Base-by-base conservation (phyloP, 1,140 invertebrate species). In the Platorchestia sp. region DNA sequence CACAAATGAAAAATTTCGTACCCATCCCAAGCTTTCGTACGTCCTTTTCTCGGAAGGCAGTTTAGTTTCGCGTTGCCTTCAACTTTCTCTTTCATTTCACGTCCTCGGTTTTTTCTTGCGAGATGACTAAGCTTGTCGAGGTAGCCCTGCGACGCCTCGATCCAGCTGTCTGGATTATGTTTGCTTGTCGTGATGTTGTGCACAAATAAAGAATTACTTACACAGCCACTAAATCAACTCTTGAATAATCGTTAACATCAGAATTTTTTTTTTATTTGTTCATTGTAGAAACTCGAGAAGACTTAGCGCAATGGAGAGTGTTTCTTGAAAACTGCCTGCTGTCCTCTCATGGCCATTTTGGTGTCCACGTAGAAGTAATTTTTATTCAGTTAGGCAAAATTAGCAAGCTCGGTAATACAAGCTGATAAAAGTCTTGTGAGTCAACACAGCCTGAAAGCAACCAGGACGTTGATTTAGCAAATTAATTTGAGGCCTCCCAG, bases 171-270 rank as follows among this genome's bases (percentile, higher is more conserved):
- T 93, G 91, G 91, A 45, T 93, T 93, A 45, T 47, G 45, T 93
- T 47, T 93, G 91, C 19, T 10, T 47, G 45, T 93, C 45, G 43
- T 93, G 91, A 93, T 93, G 91, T 44, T 44, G 45, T 45, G 91
- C 27, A n/a, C 91, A 93, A 93, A 93, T 93, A 93, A 45, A 45
- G 91, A 93, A 93, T 93, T 93, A 93, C 91, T 93, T 45, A 45
- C 91, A 45, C 91, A 93, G 91, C 91, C n/a, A 47, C 91, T 93
- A 44, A 45, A 93, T 93, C 91, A 93, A 93, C 91, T 45, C 91
- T 93, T 47, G 19, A 45, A 93, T 93, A 47, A 22, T 47, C 91
- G 40, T 47, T 36, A 45, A 7, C 14, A 14, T 40, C 91, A 47
- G 91, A 93, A 45, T 47, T 47, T 10, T 40, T n/a, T n/a, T 7